phyloP scores from a whole-genome alignment of 1,140 invertebrate genomes.

The Cecropterus lyciades region DNA sequence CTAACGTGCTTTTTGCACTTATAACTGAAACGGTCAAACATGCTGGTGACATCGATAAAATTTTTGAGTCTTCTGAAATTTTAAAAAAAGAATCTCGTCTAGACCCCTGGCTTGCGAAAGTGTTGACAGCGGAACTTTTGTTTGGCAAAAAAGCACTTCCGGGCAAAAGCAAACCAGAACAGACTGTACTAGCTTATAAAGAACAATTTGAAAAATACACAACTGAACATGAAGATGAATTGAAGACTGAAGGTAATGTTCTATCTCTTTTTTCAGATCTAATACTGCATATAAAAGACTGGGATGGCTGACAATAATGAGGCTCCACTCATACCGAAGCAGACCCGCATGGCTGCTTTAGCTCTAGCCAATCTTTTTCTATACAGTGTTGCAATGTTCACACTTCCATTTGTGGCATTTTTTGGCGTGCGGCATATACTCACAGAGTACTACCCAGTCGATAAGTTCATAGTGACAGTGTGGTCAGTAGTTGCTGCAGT shows the following conservation, averaged over 20 bases:
- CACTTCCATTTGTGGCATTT: slow-evolving; percentile 90
- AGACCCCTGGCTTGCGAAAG: slow-evolving; percentile 88
- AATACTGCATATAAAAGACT: slow-evolving; percentile 48
- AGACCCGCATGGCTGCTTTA: slow-evolving; percentile 75
- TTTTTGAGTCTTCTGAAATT: slow-evolving; percentile 87
- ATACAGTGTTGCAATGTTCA: slow-evolving; percentile 93
- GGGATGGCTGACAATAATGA: slow-evolving; percentile 73
- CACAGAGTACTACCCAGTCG: slow-evolving; percentile 85
- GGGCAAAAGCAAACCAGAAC: slow-evolving; percentile 88
- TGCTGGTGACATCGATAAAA: slow-evolving; percentile 85
- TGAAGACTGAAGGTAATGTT: slow-evolving; percentile 77
- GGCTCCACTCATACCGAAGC: slow-evolving; percentile 71
- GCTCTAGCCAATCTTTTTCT: slow-evolving; percentile 88
- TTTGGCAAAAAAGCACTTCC: slow-evolving; percentile 90
- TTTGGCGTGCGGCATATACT: slow-evolving; percentile 88
- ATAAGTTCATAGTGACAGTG: slow-evolving; percentile 87
- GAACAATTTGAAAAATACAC: slow-evolving; percentile 75
- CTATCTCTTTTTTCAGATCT: slow-evolving; percentile 77
- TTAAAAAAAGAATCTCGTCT: slow-evolving; percentile 88
- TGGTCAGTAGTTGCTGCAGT: slow-evolving; percentile 91
- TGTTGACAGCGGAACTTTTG: slow-evolving; percentile 92
- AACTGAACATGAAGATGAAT: slow-evolving; percentile 58
- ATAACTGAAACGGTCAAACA: slow-evolving; percentile 90
- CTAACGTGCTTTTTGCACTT: slow-evolving; percentile 89
- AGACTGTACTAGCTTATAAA: slow-evolving; percentile 88